These are phyloP conservation scores for Aeoliscus strigatus DNA, from an alignment of 2,797 vertebrate species.

Conservation along the genomic window DNA sequence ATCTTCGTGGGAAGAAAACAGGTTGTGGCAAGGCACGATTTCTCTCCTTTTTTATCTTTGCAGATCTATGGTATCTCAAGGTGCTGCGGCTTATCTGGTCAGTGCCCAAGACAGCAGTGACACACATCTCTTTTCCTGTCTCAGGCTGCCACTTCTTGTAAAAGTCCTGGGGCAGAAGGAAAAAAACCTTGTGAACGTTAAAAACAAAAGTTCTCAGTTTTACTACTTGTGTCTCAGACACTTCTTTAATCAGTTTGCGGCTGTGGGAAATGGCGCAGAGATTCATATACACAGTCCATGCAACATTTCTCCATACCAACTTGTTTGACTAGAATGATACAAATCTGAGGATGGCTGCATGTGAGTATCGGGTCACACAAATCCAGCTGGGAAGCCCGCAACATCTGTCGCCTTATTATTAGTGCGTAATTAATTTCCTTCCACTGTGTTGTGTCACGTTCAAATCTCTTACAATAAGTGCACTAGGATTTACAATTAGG, in stretches of 20 bases:
- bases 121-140: constrained; percentile 64
- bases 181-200: constrained; percentile 43
- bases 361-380: constrained; percentile 29
- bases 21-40: constrained; percentile 39
- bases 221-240: constrained; percentile 25
- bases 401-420: constrained; percentile 52
- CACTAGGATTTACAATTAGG: constrained; percentile 39
- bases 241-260: constrained; percentile 18
- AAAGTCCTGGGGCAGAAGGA: constrained; percentile 53
- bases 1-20: constrained; percentile 26
- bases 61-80: constrained; percentile 51
- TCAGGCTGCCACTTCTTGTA: constrained; percentile 72
- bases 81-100: constrained; percentile 69
- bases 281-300: constrained; percentile 1
- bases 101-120: constrained; percentile 55
- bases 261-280: background rate
- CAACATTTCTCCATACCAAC: constrained; percentile 28
- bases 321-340: constrained; percentile 56
- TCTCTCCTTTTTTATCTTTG: constrained; percentile 33
- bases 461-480: constrained; percentile 34
- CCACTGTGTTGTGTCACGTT: constrained; percentile 21
- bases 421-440: constrained; percentile 39
- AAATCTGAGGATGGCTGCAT: constrained; percentile 26
- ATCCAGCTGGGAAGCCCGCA: constrained; percentile 20
- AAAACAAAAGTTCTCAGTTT: constrained; percentile 53